A percentile compares a stretch with the other conserved stretches of the same genome.
These are phyloP conservation scores for Cecropterus lyciades DNA, from an alignment of 1,140 invertebrate species.

Conservation along the genomic window DNA sequence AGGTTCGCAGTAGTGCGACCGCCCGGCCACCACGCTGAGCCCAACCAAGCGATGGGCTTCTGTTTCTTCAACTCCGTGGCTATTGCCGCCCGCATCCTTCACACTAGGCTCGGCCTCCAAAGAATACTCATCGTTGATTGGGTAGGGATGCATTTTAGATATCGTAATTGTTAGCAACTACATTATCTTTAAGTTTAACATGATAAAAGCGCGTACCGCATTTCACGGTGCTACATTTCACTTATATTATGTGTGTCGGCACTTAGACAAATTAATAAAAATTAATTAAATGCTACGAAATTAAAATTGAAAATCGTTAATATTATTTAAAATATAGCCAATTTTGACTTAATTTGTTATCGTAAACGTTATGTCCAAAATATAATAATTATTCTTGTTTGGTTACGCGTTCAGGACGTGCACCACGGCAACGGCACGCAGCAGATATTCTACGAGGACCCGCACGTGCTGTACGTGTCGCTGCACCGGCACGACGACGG, in stretches of 20 bases:
- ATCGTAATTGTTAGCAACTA: not conserved
- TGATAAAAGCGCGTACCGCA: no score
- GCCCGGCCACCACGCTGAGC: slow-evolving; percentile 99
- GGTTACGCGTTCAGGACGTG: slow-evolving; percentile 90
- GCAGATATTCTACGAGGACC: slow-evolving; percentile 98
- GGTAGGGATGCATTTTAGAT: slow-evolving; percentile 81
- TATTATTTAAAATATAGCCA: no score
- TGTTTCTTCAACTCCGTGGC: slow-evolving; percentile 99
- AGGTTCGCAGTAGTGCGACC: slow-evolving; percentile 99
- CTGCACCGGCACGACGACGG: slow-evolving; percentile 99
- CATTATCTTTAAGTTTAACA: no score
- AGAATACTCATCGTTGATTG: slow-evolving; percentile 98
- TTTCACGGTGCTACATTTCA: no score
- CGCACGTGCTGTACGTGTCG: slow-evolving; percentile 97
- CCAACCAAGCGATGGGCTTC: slow-evolving; percentile 99
- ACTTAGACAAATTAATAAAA: no score
- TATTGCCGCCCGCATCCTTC: slow-evolving; percentile 95
- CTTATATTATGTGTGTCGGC: no score
- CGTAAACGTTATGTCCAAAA: no score
- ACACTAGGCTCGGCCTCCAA: slow-evolving; percentile 93
- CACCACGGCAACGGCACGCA: slow-evolving; percentile 99
- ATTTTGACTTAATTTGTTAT: no score
- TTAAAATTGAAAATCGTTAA: no score
- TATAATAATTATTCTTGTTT: no score
- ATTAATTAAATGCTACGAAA: not conserved